Base-by-base conservation (phyloP, 2,888 invertebrate genomes). In the Tenthredo notha region DNA sequence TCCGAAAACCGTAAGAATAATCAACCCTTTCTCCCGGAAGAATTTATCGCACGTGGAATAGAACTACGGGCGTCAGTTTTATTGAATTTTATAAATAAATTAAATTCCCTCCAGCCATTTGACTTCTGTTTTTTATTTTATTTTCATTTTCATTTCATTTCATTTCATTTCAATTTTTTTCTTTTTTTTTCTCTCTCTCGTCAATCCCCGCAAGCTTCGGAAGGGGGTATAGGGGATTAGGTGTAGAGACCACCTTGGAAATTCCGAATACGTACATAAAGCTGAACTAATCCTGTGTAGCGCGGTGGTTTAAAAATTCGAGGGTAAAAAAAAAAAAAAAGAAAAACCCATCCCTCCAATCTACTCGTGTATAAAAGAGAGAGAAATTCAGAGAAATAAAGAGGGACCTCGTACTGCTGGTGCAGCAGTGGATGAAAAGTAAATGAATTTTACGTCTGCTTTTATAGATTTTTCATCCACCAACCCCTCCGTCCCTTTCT, bases 331-430 rank as follows among this genome's bases (percentile, higher is more conserved):
- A 18, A 33, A 33, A 37, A 37, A 37, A 37, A 37, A 37, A 37
- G 7, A 37, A 37, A 33, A 33, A 33, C 6, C 37, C 67, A 33
- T 67, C 29, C n/a, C 40, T 74, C 43, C 40, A 25, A 74, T 43
- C 18, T 74, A 67, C n/a, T n/a, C 54, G 54, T 7, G 54, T 29
- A 67, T 67, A 67, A 29, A 67, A 67, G 18, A 33, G 29, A 67
- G 33, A 67, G 67, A 33, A 29, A 65, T 0, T 2, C 2, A 5
- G 50, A n/a, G 15, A 29, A 80, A 33, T 3, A 43, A 72, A 50
- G 67, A 74, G 77, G 82, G 85, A 86, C 7, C 54, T n/a, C n/a
- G n/a, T 54, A n/a, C 7, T n/a, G 33, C 67, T 12, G 67, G 15
- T 67, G 67, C 67, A 33, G 67, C 67, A 67, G 21, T 29, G 15